Base-by-base conservation (phyloP, 2,113 vertebrate genomes). In the Xiphias gladius region DNA sequence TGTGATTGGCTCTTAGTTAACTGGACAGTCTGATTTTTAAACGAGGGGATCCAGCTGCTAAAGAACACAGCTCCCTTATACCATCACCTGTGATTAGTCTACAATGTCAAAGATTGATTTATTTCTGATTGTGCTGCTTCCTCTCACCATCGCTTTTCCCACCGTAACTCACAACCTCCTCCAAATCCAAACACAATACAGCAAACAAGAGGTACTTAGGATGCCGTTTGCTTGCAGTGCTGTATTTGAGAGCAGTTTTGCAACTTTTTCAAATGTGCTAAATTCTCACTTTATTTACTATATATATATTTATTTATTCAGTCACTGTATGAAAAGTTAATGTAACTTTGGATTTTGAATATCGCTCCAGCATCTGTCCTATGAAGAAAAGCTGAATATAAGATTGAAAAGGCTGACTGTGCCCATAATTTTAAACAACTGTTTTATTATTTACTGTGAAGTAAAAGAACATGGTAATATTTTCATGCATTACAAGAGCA, bases 201-300 rank as follows among this genome's bases (percentile, higher is more conserved):
- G 28, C 61, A 68, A 74, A 74, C 30, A 81, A 80, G 61, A 65
- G 22, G 4, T 17, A 6, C 22, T 58, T 28, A 50, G 0, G 7
- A 7, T 58, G n/a, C 8, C 50, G 26, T 35, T 41, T 79, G 19
- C 19, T 74, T 52, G 54, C 20, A 20, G 24, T 52, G 26, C 7
- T 68, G 3, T 52, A 24, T 68, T 67, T 39, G 22, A 55, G 8
- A 58, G 32, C 5, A 48, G 35, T 19, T 30, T 58, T 22, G 30
- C n/a, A 69, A 20, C 5, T 69, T 58, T 57, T 69, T 12, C 39
- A 43, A 71, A 70, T 58, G 41, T 76, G 32, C 32, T 41, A 54
- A 61, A 63, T 32, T 19, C 9, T 13, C 5, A 48, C 24, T 55
- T 41, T 32, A 72, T 66, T 28, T n/a, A 30, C 48, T 30, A n/a